Evolutionary conservation across 2,888 invertebrate species (phyloP).

Genomic region (Latheticus oryzae): DNA sequence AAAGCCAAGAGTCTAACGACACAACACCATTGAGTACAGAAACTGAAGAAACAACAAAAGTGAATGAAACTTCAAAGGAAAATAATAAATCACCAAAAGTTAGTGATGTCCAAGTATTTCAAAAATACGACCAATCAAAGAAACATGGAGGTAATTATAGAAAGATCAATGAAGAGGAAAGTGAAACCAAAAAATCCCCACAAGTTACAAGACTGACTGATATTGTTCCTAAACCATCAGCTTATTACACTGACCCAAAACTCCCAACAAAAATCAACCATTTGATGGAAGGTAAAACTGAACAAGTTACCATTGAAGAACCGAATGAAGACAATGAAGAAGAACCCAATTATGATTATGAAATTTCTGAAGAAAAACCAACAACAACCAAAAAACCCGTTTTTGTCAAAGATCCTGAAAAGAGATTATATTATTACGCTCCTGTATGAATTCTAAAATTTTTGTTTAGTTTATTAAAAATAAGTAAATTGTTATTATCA

Average conservation of each 20-base stretch:
- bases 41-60: conserved; percentile 3
- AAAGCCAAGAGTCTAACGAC: conserved; percentile 5
- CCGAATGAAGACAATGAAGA: conserved; percentile 29
- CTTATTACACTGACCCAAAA: conserved; percentile 56
- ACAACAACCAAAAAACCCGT: conserved; percentile 44
- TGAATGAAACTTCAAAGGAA: conserved; percentile 3
- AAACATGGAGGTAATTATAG: conserved; percentile 52
- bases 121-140: conserved; percentile 43
- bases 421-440: conserved; percentile 63
- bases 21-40: conserved; percentile 11
- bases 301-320: conserved; percentile 29
- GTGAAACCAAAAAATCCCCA: conserved; percentile 36
- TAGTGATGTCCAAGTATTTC: conserved; percentile 44
- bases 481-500: no score
- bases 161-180: conserved; percentile 28
- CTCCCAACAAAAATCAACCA: conserved; percentile 56
- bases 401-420: conserved; percentile 62
- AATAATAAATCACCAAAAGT: conserved; percentile 13
- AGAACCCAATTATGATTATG: conserved; percentile 41
- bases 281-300: conserved; percentile 48
- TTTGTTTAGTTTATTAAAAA: no score
- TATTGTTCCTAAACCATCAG: conserved; percentile 55
- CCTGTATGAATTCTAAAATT: no score
- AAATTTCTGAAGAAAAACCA: conserved; percentile 30
- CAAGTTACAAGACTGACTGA: conserved; percentile 50